A percentile compares a stretch with the other conserved stretches of the same genome.
These are phyloP conservation scores for Lycophotia porphyrea DNA, from an alignment of 2,888 invertebrate species.

Conservation along the genomic window DNA sequence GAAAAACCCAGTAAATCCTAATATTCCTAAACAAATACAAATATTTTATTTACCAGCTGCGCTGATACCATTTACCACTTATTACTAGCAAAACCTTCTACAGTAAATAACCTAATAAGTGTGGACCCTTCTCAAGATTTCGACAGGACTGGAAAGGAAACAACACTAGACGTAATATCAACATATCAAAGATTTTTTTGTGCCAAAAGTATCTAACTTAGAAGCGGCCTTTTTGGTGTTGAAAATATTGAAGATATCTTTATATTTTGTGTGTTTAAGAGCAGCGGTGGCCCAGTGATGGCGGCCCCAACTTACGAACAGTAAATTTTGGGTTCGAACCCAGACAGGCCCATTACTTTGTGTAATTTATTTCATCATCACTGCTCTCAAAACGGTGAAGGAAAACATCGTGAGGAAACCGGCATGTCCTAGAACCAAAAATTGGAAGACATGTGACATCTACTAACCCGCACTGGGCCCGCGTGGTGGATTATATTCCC, in stretches of 20 bases:
- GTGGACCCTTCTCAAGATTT: constrained; percentile 61
- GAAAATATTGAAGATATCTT: constrained; percentile 7
- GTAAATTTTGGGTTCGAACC: too few species aligned
- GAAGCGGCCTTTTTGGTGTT: constrained; percentile 9
- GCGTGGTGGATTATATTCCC: too few species aligned
- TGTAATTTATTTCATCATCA: too few species aligned
- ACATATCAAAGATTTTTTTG: constrained; percentile 54
- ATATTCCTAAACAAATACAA: constrained; percentile 25
- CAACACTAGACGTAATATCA: constrained; percentile 56
- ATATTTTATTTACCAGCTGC: constrained; percentile 53
- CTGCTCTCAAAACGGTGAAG: too few species aligned
- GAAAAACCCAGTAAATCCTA: neutral
- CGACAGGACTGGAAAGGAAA: constrained; percentile 61
- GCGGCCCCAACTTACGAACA: too few species aligned
- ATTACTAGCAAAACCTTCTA: constrained; percentile 51
- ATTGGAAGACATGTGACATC: too few species aligned
- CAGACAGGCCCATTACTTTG: too few species aligned
- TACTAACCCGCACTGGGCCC: too few species aligned
- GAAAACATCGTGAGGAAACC: too few species aligned
- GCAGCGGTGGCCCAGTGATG: too few species aligned
- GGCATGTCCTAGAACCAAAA: too few species aligned
- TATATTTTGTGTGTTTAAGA: too few species aligned
- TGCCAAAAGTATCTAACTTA: constrained; percentile 46
- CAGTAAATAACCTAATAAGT: constrained; percentile 67
- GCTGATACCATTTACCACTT: constrained; percentile 58